A percentile compares a stretch with the other conserved stretches of the same genome.
Evolutionary conservation across 1,140 invertebrate species (phyloP).

Genomic region (Tetramorium parvispinum): DNA sequence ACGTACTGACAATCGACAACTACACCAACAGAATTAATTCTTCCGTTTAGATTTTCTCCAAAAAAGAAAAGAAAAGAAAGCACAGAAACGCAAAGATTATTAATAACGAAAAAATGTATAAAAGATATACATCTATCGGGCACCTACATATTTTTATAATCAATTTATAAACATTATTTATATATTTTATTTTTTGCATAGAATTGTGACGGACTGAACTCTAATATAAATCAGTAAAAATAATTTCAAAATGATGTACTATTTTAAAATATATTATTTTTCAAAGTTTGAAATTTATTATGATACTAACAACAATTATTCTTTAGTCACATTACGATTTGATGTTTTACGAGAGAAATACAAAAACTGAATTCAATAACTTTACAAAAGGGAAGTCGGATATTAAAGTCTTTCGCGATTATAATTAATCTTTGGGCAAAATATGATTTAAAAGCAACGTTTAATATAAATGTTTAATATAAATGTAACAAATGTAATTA

Average conservation of each 20-base stretch:
- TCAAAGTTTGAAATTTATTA: background rate
- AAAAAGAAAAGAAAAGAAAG: background rate
- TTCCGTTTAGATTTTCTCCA: background rate
- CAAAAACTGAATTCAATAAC: background rate
- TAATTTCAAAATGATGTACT: background rate
- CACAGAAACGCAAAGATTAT: background rate
- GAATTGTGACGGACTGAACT: background rate
- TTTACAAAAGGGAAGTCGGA: background rate
- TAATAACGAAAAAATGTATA: background rate
- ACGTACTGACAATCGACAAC: conserved; percentile 23
- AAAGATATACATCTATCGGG: no score
- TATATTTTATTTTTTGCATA: background rate
- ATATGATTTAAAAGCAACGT: background rate
- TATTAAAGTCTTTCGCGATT: background rate
- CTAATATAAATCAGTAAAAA: background rate
- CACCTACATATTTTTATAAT: background rate
- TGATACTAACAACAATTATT: background rate
- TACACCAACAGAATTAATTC: conserved; percentile 7
- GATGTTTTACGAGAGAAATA: background rate
- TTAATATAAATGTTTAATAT: background rate
- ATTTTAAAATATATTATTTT: background rate
- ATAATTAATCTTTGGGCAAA: background rate
- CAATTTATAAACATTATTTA: background rate
- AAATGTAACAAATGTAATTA: background rate
- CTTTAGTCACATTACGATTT: background rate